Base-by-base conservation (phyloP, 2,113 vertebrate genomes). In the Piprites chloris region DNA sequence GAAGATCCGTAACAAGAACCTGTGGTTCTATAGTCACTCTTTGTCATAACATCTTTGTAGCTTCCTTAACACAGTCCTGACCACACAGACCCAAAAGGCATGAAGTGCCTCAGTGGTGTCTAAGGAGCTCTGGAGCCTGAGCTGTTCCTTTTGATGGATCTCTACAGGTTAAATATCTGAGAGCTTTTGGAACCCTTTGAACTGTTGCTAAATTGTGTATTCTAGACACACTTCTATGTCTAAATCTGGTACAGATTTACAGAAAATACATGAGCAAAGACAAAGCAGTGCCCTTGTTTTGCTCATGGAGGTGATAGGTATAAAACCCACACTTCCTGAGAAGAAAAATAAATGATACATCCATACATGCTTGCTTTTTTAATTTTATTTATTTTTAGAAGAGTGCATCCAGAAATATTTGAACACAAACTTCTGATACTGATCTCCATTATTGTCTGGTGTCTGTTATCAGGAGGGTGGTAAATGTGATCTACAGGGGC, bases 381-480 rank as follows among this genome's bases (percentile, higher is more conserved):
- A n/a, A n/a, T 74, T 30, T 6, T 23, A 23, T 49, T 30, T 59
- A 24, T 50, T 30, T 75, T 35, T 28, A 5, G 7, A 53, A 32
- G 18, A 61, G 23, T 30, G 5, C 11, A 18, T 89, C 20, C 35
- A 80, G 59, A 32, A 0, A 0, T 28, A 8, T 0, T 14, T 47
- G 82, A 83, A 28, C 47, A 68, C 32, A 27, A 7, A 32, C 17
- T 37, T 79, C 44, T 66, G 86, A 19, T 79, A 8, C 1, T 41
- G 35, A 41, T 90, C 69, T 91, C 42, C 3, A 1, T 50, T 55
- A 47, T 8, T 63, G 61, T 27, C 13, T 89, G 39, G 4, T n/a
- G 39, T 75, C 33, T 59, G 21, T 65, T 68, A 30, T 16, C 35
- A 79, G 77, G 47, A 28, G 20, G 46, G 27, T 56, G 73, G 44